Evolutionary conservation across 2,797 vertebrate genomes (phyloP), one percentile per base, ranked within the genome.

Genomic region (Gymnoscopelus microlampas): DNA sequence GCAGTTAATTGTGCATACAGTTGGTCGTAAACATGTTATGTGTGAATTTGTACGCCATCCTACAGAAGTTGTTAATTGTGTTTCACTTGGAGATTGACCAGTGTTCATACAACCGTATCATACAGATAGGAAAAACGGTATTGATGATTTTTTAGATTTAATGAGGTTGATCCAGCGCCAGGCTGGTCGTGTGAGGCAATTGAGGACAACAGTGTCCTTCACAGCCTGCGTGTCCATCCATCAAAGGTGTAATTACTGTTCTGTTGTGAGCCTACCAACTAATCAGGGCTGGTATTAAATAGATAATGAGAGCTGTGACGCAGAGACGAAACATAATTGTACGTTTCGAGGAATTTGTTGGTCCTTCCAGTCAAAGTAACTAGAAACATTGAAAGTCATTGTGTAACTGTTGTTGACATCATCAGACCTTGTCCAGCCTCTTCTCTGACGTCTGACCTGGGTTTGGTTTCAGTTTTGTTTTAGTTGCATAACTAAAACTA

Each of bases 121-220:
- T 29, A 4, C 26, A 29, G 2, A 4, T 29, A 29, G 26, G 26
- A 29, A 29, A 29, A 29, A 29, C 26, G 2, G 2, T 29, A 4
- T 29, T 29, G 26, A 29, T 29, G 26, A 29, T 29, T 4, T 29
- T 47, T 62, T 62, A 4, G 9, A 57, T 5, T 29, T 63, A 51
- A 63, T 63, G 60, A 63, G 24, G 24, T 51, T 51, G 60, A 63
- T 3, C 14, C 60, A 50, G 29, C 10, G 47, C 60, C 60, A 48
- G 39, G 9, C 13, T 63, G 48, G 2, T 29, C 7, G 51, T 1
- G 8, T 5, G 3, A 15, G 48, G 60, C 19, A 19, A 13, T 24
- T 12, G 23, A 63, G 47, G 49, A 48, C 2, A 12, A 24, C n/a
- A 12, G 10, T 49, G 60, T 63, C 60, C 26, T 29, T 29, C 24